These are phyloP conservation scores for Exocentrus adspersus DNA, from an alignment of 2,888 invertebrate genomes.

Conservation along the genomic window DNA sequence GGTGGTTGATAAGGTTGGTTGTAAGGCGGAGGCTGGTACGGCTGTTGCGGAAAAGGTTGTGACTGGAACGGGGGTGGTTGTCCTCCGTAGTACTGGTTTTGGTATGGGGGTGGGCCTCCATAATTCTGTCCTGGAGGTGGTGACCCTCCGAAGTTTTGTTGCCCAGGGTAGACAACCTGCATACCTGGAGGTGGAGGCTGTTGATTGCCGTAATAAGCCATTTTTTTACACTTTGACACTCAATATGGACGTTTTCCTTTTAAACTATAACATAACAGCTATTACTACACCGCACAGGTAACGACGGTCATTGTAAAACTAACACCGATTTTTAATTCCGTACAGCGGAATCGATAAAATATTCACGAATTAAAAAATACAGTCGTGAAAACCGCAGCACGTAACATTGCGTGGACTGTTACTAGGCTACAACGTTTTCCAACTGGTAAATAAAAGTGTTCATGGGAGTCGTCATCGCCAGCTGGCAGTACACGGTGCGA, in stretches of 20 bases:
- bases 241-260: no score
- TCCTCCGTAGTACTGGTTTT: background rate
- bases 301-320: background rate
- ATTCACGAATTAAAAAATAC: background rate
- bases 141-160: background rate
- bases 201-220: background rate
- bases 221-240: background rate
- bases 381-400: background rate
- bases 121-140: background rate
- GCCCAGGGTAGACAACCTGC: background rate
- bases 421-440: background rate
- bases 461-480: background rate
- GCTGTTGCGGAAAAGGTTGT: constrained; percentile 8
- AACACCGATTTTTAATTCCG: background rate
- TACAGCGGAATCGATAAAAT: background rate
- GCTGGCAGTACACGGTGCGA: background rate
- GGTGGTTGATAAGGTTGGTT: constrained; percentile 20
- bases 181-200: background rate
- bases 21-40: constrained; percentile 8
- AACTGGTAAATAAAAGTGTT: background rate
- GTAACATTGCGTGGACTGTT: background rate
- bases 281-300: no score
- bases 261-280: no score
- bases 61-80: constrained; percentile 6
- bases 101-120: constrained; percentile 6